A percentile compares a stretch with the other conserved stretches of the same genome.
phyloP scores from a whole-genome alignment of 2,888 invertebrate species.

The Lycaena phlaeas region DNA sequence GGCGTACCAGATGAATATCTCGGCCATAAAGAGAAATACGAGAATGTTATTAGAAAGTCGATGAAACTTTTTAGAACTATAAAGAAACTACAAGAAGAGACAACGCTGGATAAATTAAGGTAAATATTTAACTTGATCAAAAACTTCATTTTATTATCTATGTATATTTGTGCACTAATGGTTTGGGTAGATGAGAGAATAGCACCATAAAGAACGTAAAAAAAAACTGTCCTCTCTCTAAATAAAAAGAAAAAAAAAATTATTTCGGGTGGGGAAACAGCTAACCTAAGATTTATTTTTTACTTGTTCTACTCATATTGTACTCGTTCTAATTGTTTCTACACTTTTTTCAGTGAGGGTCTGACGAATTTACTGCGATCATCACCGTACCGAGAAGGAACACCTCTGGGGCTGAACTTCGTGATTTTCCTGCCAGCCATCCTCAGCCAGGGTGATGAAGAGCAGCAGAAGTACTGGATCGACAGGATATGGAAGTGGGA shows the following conservation, averaged over 20 bases:
- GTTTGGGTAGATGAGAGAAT: not conserved
- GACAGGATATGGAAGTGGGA: conserved; percentile 83
- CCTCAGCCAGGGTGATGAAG: conserved; percentile 87
- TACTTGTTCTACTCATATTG: no score
- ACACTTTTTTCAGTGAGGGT: conserved; percentile 48
- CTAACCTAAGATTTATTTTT: no score
- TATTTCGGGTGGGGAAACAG: no score
- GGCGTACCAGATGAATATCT: conserved; percentile 79
- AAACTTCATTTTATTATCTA: not conserved
- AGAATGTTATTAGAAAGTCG: conserved; percentile 79
- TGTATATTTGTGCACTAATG: not conserved
- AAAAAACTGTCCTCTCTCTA: no score
- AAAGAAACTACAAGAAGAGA: not conserved
- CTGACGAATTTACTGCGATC: conserved; percentile 76
- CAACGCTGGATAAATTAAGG: not conserved
- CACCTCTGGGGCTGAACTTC: conserved; percentile 83
- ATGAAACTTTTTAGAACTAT: conserved; percentile 33
- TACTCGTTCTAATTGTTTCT: no score
- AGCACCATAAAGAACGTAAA: not conserved
- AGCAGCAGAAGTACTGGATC: conserved; percentile 91
- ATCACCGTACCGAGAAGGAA: conserved; percentile 76
- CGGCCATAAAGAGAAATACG: conserved; percentile 88
- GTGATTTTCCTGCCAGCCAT: conserved; percentile 94
- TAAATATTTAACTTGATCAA: not conserved
- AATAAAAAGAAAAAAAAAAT: no score